These are phyloP conservation scores for Montipora capitata DNA, from an alignment of 92 coral and sea anemone species.

Conservation along the genomic window DNA sequence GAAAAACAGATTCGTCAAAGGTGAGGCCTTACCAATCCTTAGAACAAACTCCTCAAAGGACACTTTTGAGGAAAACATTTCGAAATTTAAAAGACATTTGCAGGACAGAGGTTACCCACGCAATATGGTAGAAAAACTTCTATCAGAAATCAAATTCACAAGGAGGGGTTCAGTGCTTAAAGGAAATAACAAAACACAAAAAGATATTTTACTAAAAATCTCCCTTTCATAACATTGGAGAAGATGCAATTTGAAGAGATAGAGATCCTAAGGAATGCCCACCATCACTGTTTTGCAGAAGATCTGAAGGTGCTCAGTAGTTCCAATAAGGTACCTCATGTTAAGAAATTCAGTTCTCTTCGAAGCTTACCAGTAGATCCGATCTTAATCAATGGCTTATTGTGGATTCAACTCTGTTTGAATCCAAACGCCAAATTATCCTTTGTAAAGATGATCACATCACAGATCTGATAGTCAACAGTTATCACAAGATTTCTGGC, in stretches of 20 bases:
- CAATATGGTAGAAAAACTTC: too few relatives aligned
- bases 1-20: too few relatives aligned
- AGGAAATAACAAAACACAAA: too few relatives aligned
- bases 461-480: slow-evolving; percentile 17
- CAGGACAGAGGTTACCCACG: too few relatives aligned
- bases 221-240: neutral
- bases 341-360: slow-evolving; percentile 41
- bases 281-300: slow-evolving; percentile 28
- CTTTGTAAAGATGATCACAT: slow-evolving; percentile 49
- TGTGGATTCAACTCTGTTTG: slow-evolving; percentile 24
- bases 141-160: too few relatives aligned
- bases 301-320: neutral
- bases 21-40: too few relatives aligned
- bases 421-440: slow-evolving; percentile 45
- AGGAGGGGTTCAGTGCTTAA: too few relatives aligned
- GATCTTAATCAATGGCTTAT: slow-evolving; percentile 16
- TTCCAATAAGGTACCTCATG: neutral
- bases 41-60: too few relatives aligned
- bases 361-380: slow-evolving; percentile 51
- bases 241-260: slow-evolving; percentile 38
- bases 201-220: neutral
- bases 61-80: too few relatives aligned
- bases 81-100: too few relatives aligned
- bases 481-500: slow-evolving; percentile 48
- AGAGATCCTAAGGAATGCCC: slow-evolving; percentile 26